Conservation (phyloP, 2,888 invertebrate genomes). For the Meiosimyza decipiens region DNA sequence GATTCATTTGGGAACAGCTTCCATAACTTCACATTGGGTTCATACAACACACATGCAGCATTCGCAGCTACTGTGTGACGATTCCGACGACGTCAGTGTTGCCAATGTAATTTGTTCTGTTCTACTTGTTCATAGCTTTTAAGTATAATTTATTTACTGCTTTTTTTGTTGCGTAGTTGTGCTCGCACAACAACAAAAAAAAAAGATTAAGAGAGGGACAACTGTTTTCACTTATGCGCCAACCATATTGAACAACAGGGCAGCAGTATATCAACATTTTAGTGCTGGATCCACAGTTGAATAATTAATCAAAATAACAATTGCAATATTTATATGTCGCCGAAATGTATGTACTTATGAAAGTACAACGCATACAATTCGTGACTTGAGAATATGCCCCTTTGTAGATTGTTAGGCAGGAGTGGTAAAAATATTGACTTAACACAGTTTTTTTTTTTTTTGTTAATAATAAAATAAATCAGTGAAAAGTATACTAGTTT, state of each 20-base stretch:
- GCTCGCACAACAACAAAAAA: not conserved
- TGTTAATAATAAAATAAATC: too few species aligned
- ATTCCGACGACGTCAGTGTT: conserved; percentile 1
- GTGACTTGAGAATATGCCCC: too few species aligned
- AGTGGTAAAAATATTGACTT: too few species aligned
- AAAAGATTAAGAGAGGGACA: not conserved
- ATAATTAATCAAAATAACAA: conserved; percentile 38
- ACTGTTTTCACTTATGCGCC: conserved; percentile 4
- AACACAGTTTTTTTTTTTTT: too few species aligned
- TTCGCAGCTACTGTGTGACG: conserved; percentile 7
- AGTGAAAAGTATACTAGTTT: too few species aligned
- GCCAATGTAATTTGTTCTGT: conserved; percentile 14
- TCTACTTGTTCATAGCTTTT: conserved; percentile 31
- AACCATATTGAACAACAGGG: conserved; percentile 14
- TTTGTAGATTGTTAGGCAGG: too few species aligned
- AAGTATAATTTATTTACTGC: conserved; percentile 36
- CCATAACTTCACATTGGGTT: too few species aligned
- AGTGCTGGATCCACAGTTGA: conserved; percentile 19
- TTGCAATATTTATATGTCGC: conserved; percentile 15
- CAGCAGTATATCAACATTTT: conserved; percentile 7
- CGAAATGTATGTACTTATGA: not conserved
- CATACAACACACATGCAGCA: not conserved
- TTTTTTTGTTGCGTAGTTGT: conserved; percentile 11
- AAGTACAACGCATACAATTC: too few species aligned
- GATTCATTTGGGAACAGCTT: too few species aligned